Evolutionary conservation across 2,113 vertebrate genomes (phyloP), one percentile per base, ranked within the genome.

Genomic region (Oreotrochilus melanogaster): DNA sequence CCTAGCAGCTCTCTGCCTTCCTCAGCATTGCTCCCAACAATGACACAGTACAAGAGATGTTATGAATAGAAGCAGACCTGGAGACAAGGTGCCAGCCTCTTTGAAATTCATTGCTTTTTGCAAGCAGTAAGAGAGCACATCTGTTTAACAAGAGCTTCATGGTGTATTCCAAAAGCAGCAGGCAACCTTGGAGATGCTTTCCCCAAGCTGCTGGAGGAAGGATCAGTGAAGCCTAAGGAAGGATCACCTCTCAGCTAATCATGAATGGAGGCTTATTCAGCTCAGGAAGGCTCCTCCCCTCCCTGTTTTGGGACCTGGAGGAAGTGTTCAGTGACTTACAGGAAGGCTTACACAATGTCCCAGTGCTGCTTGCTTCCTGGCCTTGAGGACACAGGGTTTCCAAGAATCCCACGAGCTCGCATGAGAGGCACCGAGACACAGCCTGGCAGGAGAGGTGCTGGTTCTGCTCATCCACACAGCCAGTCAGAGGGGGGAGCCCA

Each of bases 281-380:
- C 57, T 48, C 27, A 76, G 47, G 28, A 67, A 80, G 7, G 43
- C 64, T 93, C 33, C 93, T 95, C 78, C 45, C 25, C 5, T 67
- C 75, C 51, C 31, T 50, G 18, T 28, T 88, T 22, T 43, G 84
- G 88, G 76, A 73, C 86, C 62, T 81, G 4, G 8, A 70, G 93
- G 86, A 48, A 86, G 73, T 42, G 7, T 35, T 88, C 15, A 22
- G 25, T 18, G 62, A 79, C 21, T 71, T 86, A 86, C 70, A 79
- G 95, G 92, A 93, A 93, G 71, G 65, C 92, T 93, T 80, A 31
- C 79, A 54, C 39, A 61, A 71, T 62, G 88, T 94, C 82, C 70
- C 78, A 67, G 58, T 1, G 7, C 14, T 14, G 81, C 57, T 65
- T 74, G 70, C 70, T 96, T 91, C 86, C 91, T 76, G 61, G 48